Base-by-base conservation (phyloP, 2,888 invertebrate species). In the Perdita meconis region DNA sequence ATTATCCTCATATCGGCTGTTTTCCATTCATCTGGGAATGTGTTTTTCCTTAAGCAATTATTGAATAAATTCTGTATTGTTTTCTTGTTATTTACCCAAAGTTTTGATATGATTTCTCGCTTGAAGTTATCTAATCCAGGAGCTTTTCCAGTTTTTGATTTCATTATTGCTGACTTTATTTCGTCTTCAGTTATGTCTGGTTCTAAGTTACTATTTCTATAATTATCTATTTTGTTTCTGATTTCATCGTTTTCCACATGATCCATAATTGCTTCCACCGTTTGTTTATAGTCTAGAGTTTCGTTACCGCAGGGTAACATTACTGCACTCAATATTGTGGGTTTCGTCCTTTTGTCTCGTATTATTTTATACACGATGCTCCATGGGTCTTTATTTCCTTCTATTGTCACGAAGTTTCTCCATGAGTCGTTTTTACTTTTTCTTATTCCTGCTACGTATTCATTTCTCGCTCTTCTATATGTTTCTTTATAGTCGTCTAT, bases 311-410 rank as follows among this genome's bases (percentile, higher is more conserved):
- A 30, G 3, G 30, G 6, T 30, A 30, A 6, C 6, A n/a, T n/a
- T n/a, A n/a, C n/a, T n/a, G n/a, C n/a, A n/a, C n/a, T n/a, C n/a
- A n/a, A n/a, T n/a, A n/a, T n/a, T n/a, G n/a, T 2, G 30, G 2
- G 2, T 6, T 40, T 40, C 13, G 13, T n/a, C n/a, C n/a, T n/a
- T 3, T 66, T 66, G 2, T 47, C 53, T 2, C 47, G n/a, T 19
- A 26, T n/a, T 10, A 70, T 70, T 30, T 70, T 56, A 44, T 70
- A 56, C 0, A 63, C 19, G 0, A 61, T 42, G 1, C 63, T 38
- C 70, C 70, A 70, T 0, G 70, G 63, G 26, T 70, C 50, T 34
- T 50, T 50, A 30, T 63, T 63, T 4, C 34, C 56, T 42, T 55
- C 44, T 1, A 4, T 12, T 0, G 19, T 3, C 1, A 69, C 61